Conservation (phyloP, 2,888 invertebrate species). For the Thecocarcelia acutangulata region DNA sequence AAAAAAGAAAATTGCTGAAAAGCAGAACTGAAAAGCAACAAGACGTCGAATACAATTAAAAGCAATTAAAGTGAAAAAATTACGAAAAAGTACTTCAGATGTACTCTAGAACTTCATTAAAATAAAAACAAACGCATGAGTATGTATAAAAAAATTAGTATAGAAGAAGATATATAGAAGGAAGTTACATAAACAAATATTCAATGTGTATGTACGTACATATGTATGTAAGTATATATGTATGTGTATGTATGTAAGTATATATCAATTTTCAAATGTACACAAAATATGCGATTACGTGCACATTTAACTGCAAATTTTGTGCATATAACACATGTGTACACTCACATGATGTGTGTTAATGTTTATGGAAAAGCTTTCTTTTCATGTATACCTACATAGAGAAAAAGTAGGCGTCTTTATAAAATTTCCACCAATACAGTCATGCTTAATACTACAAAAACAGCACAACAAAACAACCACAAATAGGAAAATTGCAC, state of each 20-base stretch:
- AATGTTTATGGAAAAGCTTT: too few relatives aligned
- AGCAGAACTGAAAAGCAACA: constrained; percentile 14
- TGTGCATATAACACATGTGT: constrained; percentile 3
- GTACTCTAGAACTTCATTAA: not conserved
- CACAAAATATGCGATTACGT: not conserved
- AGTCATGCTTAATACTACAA: constrained; percentile 17
- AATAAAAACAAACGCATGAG: not conserved
- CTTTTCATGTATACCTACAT: not conserved
- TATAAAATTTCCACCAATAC: constrained; percentile 60
- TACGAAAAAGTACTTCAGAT: not conserved
- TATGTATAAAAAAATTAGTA: not conserved
- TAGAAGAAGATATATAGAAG: too few relatives aligned
- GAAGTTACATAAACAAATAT: too few relatives aligned
- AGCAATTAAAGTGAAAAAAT: constrained; percentile 30
- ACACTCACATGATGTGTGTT: constrained; percentile 12
- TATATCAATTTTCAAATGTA: not conserved
- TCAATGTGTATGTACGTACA: not conserved
- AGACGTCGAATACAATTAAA: constrained; percentile 2
- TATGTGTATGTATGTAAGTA: not conserved
- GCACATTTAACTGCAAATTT: not conserved
- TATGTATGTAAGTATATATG: not conserved
- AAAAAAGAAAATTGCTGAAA: not conserved
- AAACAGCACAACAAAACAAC: constrained; percentile 52
- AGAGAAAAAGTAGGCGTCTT: constrained; percentile 62
- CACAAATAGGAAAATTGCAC: constrained; percentile 67